Base-by-base conservation (phyloP, 2,888 invertebrate genomes). In the Gibbula magus region DNA sequence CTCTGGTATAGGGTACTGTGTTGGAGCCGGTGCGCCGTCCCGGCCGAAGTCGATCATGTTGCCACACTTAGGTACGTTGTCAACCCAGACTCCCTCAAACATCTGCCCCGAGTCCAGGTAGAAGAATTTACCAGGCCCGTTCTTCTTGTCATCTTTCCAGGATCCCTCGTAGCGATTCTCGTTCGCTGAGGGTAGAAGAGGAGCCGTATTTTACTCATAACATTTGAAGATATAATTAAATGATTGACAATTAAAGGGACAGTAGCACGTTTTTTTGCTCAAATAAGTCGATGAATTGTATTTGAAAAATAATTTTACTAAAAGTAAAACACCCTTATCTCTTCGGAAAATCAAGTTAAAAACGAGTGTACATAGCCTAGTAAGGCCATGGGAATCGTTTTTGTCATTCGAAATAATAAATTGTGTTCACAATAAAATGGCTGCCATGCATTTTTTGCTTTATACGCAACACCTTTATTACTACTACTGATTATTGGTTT, bases 91-190 rank as follows among this genome's bases (percentile, higher is more conserved):
- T 29, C 93, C 93, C 74, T 93, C 92, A 79, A 91, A 91, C 56
- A 93, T 79, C 85, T 93, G 93, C 35, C 93, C 93, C 75, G 91
- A 91, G 76, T 92, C 92, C 25, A 93, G 86, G 84, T 91, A 93
- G 83, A 88, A 93, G 82, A 91, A 93, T 83, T 93, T 93, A 1
- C 93, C 93, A 8, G 89, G 87, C 45, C 93, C 93, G 80, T 93
- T 93, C 85, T 93, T 93, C 88, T 89, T 92, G 78, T 90, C 92
- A 80, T 92, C 89, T 78, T 89, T 88, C 92, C 92, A 93, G n/a
- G 90, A 88, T 8, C 93, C 93, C 84, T 93, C 93, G 87, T 93
- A 93, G 45, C 93, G 81, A 81, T 93, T 93, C 81, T 93, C 92
- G 88, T 92, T 92, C 10, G 90, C 93, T 93, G 85, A 13, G 80